Conservation (phyloP, 2,888 invertebrate species). For the Oscheius myriophilus region DNA sequence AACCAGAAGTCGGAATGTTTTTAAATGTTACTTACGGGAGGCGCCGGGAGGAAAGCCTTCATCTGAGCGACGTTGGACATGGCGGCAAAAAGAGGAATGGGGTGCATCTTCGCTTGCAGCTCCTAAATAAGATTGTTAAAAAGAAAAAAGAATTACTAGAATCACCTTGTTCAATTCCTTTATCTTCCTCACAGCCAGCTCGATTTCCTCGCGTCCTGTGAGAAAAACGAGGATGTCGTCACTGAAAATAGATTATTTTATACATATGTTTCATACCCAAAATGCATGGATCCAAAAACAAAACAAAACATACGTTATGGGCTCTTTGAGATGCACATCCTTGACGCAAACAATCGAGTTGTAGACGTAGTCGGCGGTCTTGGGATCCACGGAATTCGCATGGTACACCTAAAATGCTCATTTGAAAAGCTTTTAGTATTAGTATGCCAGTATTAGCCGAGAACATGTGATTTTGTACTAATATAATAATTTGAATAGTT, state of each 20-base stretch:
- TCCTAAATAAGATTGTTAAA: slow-evolving; percentile 15
- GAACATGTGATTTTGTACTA: too few species aligned
- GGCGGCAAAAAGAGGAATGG: slow-evolving; percentile 87
- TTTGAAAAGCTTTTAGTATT: too few species aligned
- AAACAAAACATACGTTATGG: slow-evolving; percentile 39
- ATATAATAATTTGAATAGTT: too few species aligned
- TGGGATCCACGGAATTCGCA: slow-evolving; percentile 40
- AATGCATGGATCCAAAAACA: background rate
- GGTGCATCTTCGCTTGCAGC: slow-evolving; percentile 26
- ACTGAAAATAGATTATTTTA: slow-evolving; percentile 16
- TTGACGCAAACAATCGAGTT: slow-evolving; percentile 73
- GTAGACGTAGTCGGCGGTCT: slow-evolving; percentile 71
- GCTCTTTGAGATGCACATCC: slow-evolving; percentile 72
- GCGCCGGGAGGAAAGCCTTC: slow-evolving; percentile 80
- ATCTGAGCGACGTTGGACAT: slow-evolving; percentile 86
- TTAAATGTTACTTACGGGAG: slow-evolving; percentile 8
- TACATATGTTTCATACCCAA: background rate
- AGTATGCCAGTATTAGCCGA: too few species aligned
- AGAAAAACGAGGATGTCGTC: slow-evolving; percentile 74
- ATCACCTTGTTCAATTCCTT: slow-evolving; percentile 69
- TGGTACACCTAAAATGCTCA: slow-evolving; percentile 51
- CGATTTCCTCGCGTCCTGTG: slow-evolving; percentile 93
- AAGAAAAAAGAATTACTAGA: background rate
- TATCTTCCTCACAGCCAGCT: slow-evolving; percentile 73
- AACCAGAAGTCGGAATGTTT: background rate